A percentile compares a stretch with the other conserved stretches of the same genome.
Evolutionary conservation across 1,140 invertebrate genomes (phyloP).

Genomic region (Mactra quadrangularis): DNA sequence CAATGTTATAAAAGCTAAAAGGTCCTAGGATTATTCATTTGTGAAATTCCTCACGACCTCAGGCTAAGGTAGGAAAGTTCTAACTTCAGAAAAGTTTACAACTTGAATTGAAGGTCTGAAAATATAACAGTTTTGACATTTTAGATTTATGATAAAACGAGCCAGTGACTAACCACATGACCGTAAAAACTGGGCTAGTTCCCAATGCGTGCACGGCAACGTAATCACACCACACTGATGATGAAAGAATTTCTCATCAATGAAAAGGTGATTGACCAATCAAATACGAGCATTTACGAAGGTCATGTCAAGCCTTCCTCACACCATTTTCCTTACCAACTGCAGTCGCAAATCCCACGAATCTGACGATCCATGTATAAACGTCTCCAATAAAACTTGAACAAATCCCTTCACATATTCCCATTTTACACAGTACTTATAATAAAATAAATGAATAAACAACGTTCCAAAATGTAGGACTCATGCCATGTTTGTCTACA

Average conservation of each 20-base stretch:
- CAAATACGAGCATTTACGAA: neutral
- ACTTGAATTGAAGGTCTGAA: too few species aligned
- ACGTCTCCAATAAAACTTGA: constrained; percentile 36
- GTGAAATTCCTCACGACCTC: too few species aligned
- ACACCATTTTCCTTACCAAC: constrained; percentile 38
- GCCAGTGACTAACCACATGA: neutral
- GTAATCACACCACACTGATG: neutral
- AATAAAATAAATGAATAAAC: constrained; percentile 10
- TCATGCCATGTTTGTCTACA: constrained; percentile 1
- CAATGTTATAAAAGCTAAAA: too few species aligned
- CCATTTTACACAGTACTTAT: constrained; percentile 15
- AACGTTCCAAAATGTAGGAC: too few species aligned
- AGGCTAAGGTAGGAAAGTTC: too few species aligned
- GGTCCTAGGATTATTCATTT: too few species aligned
- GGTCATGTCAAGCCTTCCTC: neutral
- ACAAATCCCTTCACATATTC: constrained; percentile 39
- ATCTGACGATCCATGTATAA: constrained; percentile 41
- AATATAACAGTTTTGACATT: too few species aligned
- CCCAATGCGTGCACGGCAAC: neutral
- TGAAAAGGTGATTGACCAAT: constrained; percentile 8
- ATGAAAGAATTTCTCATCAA: neutral
- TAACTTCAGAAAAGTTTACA: too few species aligned
- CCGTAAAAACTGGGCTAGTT: too few species aligned
- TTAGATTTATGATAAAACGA: neutral
- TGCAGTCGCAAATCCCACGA: constrained; percentile 29